Conservation (phyloP, 2,888 invertebrate genomes). For the Drosophila aldrichi region DNA sequence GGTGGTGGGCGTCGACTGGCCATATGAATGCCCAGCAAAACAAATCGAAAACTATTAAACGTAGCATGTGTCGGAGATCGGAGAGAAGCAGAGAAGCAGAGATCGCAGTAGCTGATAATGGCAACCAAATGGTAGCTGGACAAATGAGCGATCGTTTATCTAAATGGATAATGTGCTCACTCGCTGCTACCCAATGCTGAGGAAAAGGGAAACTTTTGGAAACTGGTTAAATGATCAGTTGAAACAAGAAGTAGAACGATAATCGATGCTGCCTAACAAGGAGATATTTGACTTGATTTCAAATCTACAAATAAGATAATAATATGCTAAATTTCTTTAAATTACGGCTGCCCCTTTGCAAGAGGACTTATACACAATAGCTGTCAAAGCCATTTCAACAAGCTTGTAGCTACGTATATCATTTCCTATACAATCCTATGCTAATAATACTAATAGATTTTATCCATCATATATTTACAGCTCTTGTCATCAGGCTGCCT, state of each 20-base stretch:
- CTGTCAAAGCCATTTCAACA: not conserved
- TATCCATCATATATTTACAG: constrained; percentile 3
- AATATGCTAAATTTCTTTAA: too few species aligned
- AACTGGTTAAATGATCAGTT: not conserved
- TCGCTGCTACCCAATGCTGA: constrained; percentile 1
- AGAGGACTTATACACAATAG: not conserved
- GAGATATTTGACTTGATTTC: not conserved
- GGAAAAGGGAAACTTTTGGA: constrained; percentile 2
- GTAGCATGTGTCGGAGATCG: constrained; percentile 45
- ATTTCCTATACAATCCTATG: not conserved
- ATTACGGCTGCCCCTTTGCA: too few species aligned
- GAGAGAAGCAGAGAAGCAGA: constrained; percentile 43
- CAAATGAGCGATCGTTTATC: constrained; percentile 74
- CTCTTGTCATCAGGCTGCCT: constrained; percentile 5
- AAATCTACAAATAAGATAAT: not conserved
- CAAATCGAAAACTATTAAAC: constrained; percentile 72
- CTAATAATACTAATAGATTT: not conserved
- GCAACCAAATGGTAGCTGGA: constrained; percentile 50
- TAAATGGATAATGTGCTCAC: constrained; percentile 45
- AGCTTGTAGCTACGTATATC: not conserved
- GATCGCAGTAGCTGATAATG: constrained; percentile 61
- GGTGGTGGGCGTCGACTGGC: constrained; percentile 62
- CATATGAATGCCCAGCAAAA: constrained; percentile 59
- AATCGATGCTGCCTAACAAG: not conserved
- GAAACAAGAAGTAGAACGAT: too few species aligned